Conservation (phyloP, 2,113 vertebrate species). For the Amia ocellicauda region DNA sequence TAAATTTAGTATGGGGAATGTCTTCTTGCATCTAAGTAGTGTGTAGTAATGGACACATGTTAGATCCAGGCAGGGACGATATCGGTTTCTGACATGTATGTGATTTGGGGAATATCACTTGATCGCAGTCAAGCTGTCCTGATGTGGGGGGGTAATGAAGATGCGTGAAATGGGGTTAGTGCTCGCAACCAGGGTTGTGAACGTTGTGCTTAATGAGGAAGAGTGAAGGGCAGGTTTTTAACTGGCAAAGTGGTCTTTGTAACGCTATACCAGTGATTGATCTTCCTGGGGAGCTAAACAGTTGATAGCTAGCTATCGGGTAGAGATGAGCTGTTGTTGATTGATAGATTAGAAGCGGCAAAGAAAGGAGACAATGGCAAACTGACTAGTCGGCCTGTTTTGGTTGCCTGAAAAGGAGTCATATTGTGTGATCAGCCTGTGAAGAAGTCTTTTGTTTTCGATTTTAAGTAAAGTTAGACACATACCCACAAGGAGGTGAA, state of each 20-base stretch:
- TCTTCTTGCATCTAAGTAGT: too few species aligned
- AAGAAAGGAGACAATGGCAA: background rate
- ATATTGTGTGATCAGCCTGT: constrained; percentile 9
- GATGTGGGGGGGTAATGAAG: too few species aligned
- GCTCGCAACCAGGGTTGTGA: background rate
- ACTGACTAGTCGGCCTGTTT: background rate
- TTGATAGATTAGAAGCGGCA: constrained; percentile 10
- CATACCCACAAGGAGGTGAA: background rate
- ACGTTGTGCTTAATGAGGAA: background rate
- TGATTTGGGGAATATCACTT: too few species aligned
- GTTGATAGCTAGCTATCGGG: constrained; percentile 5
- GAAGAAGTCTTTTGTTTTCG: background rate
- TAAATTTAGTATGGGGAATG: too few species aligned
- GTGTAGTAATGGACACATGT: too few species aligned
- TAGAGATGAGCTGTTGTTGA: constrained; percentile 1
- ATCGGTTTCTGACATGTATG: too few species aligned
- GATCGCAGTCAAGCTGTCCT: too few species aligned
- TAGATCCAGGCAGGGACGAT: too few species aligned
- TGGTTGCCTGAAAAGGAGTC: background rate
- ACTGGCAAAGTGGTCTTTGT: background rate
- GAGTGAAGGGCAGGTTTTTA: background rate
- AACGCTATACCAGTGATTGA: background rate
- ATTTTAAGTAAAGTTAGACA: too few species aligned
- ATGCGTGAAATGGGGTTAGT: too few species aligned
- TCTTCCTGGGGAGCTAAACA: constrained; percentile 3